A percentile compares a stretch with the other conserved stretches of the same genome.
These are phyloP conservation scores for Ephydatia muelleri DNA, from an alignment of 37 sponge, comb jelly and placozoan genomes.

Conservation along the genomic window DNA sequence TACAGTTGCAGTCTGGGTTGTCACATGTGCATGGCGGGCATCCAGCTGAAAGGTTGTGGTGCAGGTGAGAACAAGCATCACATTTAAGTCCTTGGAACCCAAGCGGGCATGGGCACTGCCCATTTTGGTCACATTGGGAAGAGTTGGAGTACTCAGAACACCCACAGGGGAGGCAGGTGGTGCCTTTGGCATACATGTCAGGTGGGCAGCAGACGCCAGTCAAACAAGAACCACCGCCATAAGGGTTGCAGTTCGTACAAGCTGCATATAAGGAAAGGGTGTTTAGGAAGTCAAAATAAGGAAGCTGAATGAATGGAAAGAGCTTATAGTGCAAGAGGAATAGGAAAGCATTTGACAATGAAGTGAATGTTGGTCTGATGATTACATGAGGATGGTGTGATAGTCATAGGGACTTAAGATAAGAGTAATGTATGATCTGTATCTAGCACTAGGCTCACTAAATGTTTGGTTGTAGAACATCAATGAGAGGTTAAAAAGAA, in stretches of 20 bases:
- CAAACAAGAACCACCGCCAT: slow-evolving; percentile 26
- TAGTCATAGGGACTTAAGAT: background rate
- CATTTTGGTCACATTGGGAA: slow-evolving; percentile 44
- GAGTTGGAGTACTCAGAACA: slow-evolving; percentile 56
- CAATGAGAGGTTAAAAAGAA: slow-evolving; percentile 57
- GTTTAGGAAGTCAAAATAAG: background rate
- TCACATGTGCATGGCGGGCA: slow-evolving; percentile 55
- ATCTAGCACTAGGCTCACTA: slow-evolving; percentile 16
- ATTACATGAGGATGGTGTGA: background rate
- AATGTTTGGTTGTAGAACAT: slow-evolving; percentile 64
- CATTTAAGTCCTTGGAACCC: slow-evolving; percentile 48
- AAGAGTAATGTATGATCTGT: background rate
- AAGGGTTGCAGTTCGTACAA: slow-evolving; percentile 63
- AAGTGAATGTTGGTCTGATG: background rate
- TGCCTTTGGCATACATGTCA: slow-evolving; percentile 44
- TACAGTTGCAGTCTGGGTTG: slow-evolving; percentile 34
- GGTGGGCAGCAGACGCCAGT: slow-evolving; percentile 55
- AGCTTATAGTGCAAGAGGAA: too few relatives aligned
- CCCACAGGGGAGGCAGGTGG: slow-evolving; percentile 51
- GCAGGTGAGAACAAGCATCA: slow-evolving; percentile 24
- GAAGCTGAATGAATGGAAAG: too few relatives aligned
- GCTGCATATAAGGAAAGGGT: background rate
- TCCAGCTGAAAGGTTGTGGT: slow-evolving; percentile 53
- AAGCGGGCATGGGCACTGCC: slow-evolving; percentile 65
- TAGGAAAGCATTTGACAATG: too few relatives aligned